Base-by-base conservation (phyloP, 2,888 invertebrate genomes). In the Achlya flavicornis region DNA sequence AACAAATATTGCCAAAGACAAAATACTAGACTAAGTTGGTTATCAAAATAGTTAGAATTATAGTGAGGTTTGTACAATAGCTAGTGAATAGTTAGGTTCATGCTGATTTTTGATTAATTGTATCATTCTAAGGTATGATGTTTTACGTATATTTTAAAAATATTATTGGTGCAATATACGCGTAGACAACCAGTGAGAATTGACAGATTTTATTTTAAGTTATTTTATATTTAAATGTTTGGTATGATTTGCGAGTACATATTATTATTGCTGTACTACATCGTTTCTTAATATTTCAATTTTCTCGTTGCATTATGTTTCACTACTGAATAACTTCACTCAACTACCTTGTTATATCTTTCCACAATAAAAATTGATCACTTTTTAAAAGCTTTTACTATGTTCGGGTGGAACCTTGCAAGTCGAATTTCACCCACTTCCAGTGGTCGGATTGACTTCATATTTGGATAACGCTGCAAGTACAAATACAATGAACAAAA, bases 41-140 rank as follows among this genome's bases (percentile, higher is more conserved):
- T 79, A 81, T 81, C 77, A 78, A 80, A 73, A 74, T 84, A 84
- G 79, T 60, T 79, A 75, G 75, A 53, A 53, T 68, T 66, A 69
- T 82, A 84, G 80, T 75, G 80, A 81, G 72, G 82, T 84, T 86
- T 87, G 87, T 87, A 87, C 86, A 86, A 82, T 86, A 84, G 82
- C 64, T 84, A 82, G 80, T 71, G 63, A 58, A 61, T 77, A 84
- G 78, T 72, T 78, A 82, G 75, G 74, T 67, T 68, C 75, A 75
- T 77, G 72, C 75, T 72, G 72, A 78, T 73, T 71, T 75, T 74
- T 72, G 72, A n/a, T 73, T 71, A 72, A 75, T 72, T 69, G 74
- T 69, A 67, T 76, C 77, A 70, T 76, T 75, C 71, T 63, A 72
- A 46, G 32, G 62, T 71, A 72, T 73, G 68, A 72, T 70, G 68